Evolutionary conservation across 2,888 invertebrate genomes (phyloP).

Genomic region (Diarsia brunnea): DNA sequence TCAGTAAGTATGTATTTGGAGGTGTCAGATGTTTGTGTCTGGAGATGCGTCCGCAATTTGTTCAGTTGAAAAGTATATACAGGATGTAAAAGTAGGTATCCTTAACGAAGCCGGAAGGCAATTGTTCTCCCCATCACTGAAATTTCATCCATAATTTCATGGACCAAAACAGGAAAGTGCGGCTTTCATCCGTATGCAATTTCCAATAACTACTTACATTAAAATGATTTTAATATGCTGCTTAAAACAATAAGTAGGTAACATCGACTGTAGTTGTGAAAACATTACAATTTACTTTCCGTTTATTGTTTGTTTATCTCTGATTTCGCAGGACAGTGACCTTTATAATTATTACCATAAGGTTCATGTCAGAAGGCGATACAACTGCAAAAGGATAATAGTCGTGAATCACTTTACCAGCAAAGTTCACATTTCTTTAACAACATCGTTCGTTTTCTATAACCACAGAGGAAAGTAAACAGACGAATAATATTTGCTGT

Average conservation of each 20-base stretch:
- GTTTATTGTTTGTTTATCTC: background rate
- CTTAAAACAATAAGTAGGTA: constrained; percentile 25
- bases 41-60: background rate
- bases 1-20: background rate
- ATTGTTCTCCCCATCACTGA: no score
- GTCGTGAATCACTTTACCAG: constrained; percentile 29
- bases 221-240: constrained; percentile 23
- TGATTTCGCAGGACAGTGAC: background rate
- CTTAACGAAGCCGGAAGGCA: no score
- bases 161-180: constrained; percentile 1
- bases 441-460: constrained; percentile 15
- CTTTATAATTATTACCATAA: background rate
- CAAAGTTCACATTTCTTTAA: constrained; percentile 53
- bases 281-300: background rate
- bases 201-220: constrained; percentile 19
- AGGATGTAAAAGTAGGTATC: no score
- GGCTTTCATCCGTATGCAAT: constrained; percentile 12
- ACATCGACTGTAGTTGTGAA: constrained; percentile 35
- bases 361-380: background rate
- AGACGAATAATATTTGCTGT: background rate
- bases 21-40: background rate
- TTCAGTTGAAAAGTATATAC: no score
- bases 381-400: background rate
- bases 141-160: background rate
- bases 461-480: constrained; percentile 35